Evolutionary conservation across 2,797 vertebrate genomes (phyloP).

Genomic region (Cichlasoma orientale): DNA sequence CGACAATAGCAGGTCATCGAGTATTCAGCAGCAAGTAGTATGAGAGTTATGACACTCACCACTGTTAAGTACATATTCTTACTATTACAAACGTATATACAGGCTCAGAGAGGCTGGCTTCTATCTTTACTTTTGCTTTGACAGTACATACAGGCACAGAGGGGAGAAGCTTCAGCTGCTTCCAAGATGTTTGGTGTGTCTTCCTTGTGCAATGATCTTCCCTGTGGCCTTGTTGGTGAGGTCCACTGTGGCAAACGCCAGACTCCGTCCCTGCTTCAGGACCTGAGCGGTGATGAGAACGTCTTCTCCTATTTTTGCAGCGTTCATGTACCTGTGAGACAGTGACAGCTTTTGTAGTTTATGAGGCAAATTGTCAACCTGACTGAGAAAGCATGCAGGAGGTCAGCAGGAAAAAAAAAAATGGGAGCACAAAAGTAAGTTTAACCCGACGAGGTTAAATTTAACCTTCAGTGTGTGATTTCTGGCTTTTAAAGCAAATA

Average conservation of each 20-base stretch:
- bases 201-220: constrained; percentile 92
- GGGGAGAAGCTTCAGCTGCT: constrained; percentile 54
- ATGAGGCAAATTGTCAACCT: not conserved
- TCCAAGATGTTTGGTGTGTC: constrained; percentile 94
- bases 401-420: not conserved
- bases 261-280: constrained; percentile 89
- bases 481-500: not conserved
- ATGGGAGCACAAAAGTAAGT: not conserved
- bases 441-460: not conserved
- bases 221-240: constrained; percentile 90
- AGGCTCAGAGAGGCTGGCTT: not conserved
- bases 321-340: constrained; percentile 89
- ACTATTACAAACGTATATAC: constrained; percentile 29
- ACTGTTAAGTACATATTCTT: not conserved
- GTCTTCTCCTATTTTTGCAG: constrained; percentile 93
- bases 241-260: constrained; percentile 93
- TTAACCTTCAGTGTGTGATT: not conserved
- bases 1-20: not conserved
- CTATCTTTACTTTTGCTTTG: not conserved
- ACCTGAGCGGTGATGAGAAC: constrained; percentile 92
- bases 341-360: constrained; percentile 11
- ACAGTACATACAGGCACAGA: constrained; percentile 1
- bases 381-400: not conserved
- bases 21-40: not conserved
- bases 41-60: not conserved